Conservation (phyloP, 2,888 invertebrate species). For the Drosophila tripunctata region DNA sequence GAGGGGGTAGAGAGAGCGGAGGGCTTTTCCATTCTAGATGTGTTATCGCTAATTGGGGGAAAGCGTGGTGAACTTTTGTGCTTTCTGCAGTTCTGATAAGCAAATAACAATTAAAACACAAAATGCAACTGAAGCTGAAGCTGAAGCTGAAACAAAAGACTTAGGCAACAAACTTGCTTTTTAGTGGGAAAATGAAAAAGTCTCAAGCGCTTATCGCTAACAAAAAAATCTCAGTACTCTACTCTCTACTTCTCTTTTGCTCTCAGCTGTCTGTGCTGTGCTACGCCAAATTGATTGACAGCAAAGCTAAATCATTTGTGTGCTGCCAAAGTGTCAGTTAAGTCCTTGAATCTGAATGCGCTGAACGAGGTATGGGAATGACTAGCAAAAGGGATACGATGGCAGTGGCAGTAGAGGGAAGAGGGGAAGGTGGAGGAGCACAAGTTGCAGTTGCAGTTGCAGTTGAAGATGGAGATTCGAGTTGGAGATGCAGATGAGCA, state of each 20-base stretch:
- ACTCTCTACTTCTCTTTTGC: too few species aligned
- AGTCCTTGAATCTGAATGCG: conserved; percentile 35
- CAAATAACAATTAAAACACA: conserved; percentile 69
- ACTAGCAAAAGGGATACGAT: neutral
- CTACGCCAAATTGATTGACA: conserved; percentile 67
- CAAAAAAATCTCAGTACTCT: conserved; percentile 1
- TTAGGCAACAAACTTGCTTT: conserved; percentile 46
- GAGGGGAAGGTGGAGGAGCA: neutral
- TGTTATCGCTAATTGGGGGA: conserved; percentile 75
- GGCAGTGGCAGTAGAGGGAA: too few species aligned
- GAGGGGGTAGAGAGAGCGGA: neutral
- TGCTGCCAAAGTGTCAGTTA: conserved; percentile 62
- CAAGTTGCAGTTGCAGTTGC: too few species aligned
- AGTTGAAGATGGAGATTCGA: conserved; percentile 12
- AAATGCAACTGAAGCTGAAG: conserved; percentile 4
- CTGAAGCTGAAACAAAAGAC: conserved; percentile 25
- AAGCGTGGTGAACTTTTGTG: conserved; percentile 44
- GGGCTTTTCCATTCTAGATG: conserved; percentile 49
- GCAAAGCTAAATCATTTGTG: conserved; percentile 73
- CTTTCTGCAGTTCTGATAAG: conserved; percentile 32
- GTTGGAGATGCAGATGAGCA: conserved; percentile 20
- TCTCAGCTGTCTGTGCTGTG: conserved; percentile 8
- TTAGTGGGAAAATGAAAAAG: too few species aligned
- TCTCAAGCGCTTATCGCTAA: conserved; percentile 28
- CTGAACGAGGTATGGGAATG: conserved; percentile 3